phyloP scores from a whole-genome alignment of 2,113 vertebrate genomes.

The Micronycteris hirsuta region DNA sequence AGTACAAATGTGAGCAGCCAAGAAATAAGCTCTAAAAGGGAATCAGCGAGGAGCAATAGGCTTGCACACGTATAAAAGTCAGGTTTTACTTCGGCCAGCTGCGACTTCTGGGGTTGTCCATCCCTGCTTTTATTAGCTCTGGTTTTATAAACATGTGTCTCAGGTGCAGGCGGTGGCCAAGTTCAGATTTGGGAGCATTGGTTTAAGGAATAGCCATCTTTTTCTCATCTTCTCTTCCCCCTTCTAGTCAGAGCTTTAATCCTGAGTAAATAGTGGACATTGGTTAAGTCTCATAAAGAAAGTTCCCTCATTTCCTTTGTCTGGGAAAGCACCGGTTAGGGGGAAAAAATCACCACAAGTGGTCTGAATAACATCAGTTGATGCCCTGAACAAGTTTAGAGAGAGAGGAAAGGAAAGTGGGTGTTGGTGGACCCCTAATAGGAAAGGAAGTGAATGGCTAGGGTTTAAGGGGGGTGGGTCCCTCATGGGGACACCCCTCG shows the following conservation, averaged over 20 bases:
- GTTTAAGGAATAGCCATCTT: not conserved
- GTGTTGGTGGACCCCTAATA: not conserved
- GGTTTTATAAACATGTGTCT: not conserved
- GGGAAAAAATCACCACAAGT: not conserved
- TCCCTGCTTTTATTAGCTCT: not conserved
- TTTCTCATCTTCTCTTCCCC: not conserved
- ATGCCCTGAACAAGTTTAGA: not conserved
- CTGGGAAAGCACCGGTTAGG: not conserved
- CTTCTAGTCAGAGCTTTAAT: not conserved
- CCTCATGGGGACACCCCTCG: not conserved
- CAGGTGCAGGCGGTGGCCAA: not conserved
- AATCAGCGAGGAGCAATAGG: not conserved
- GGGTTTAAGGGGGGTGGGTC: not conserved
- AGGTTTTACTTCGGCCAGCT: not conserved
- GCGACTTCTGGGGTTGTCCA: not conserved
- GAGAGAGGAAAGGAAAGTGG: not conserved
- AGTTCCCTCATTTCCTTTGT: not conserved
- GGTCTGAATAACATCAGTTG: not conserved
- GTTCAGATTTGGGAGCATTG: not conserved
- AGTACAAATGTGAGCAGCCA: not conserved
- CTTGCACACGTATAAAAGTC: not conserved
- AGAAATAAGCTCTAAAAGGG: not conserved
- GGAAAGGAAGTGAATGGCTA: not conserved
- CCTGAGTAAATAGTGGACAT: not conserved
- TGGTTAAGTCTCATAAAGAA: not conserved